Conservation (phyloP, 2,113 vertebrate genomes). For the Rhineura floridana region DNA sequence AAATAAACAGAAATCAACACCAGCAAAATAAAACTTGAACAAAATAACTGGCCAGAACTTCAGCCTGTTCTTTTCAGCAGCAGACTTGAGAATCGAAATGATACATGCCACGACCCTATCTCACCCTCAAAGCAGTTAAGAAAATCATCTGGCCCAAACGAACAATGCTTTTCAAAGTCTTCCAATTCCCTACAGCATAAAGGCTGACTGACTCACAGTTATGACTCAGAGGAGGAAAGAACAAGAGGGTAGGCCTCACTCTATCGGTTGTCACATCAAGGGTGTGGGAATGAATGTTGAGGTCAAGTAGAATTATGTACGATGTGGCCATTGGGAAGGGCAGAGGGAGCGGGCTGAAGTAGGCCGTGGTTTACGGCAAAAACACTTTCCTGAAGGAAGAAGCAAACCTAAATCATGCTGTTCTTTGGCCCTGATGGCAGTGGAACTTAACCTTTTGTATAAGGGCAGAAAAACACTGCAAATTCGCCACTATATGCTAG, state of each 20-base stretch:
- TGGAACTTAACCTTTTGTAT: not conserved
- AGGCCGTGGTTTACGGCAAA: not conserved
- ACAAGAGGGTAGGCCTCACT: not conserved
- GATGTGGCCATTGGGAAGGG: not conserved
- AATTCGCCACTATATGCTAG: not conserved
- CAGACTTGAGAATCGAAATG: not conserved
- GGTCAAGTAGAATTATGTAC: not conserved
- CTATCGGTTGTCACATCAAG: slow-evolving; percentile 9
- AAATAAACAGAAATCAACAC: not conserved
- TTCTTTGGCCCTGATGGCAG: not conserved
- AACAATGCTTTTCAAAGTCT: not conserved
- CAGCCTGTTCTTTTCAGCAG: not conserved
- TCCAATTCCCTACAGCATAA: slow-evolving; percentile 2
- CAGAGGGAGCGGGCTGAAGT: not conserved
- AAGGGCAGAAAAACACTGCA: not conserved
- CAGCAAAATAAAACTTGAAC: not conserved
- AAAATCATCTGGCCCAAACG: not conserved
- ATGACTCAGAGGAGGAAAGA: slow-evolving; percentile 26
- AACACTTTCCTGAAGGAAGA: not conserved
- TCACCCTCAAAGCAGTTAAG: not conserved
- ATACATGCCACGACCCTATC: not conserved
- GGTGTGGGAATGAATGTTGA: slow-evolving; percentile 8
- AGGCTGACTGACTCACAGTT: slow-evolving; percentile 22
- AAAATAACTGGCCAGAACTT: not conserved
- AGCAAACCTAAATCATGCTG: not conserved